Evolutionary conservation across 2,797 vertebrate species (phyloP), one percentile per base, ranked within the genome.

Genomic region (Florisuga fusca): DNA sequence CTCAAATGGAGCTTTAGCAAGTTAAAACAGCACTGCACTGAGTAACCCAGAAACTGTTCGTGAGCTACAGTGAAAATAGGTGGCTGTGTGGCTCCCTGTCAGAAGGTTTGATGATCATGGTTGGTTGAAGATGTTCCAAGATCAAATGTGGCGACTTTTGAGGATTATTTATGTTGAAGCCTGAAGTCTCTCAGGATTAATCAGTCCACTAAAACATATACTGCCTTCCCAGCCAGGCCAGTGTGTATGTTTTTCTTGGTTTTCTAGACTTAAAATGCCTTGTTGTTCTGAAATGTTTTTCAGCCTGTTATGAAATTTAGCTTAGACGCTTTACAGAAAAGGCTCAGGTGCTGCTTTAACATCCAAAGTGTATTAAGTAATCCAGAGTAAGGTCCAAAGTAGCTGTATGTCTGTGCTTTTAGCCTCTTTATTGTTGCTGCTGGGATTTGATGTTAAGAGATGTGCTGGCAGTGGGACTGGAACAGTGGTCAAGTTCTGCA

Each of bases 121-220:
- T 67, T 67, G 88, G 71, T 57, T 90, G 90, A 89, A 84, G 73
- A 84, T 75, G 31, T 58, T 92, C 46, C 76, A 78, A 38, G 43
- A 86, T 63, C 50, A 21, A n/a, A 59, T 55, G 29, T 0, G 0
- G 9, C 16, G 55, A 66, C 33, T 75, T 29, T 1, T 23, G 73
- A 92, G 48, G 82, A 41, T 87, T 78, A 87, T 90, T 87, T 95
- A 19, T 90, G 73, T 89, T 83, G 94, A 77, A 0, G 9, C 58
- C 55, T 84, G 48, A 75, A 87, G 82, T 81, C 71, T 92, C 54
- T 69, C 54, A 31, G 54, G 75, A 87, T 77, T 77, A 80, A 66
- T 92, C 74, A 89, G 33, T 92, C 54, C 58, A 34, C 19, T 38
- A n/a, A 69, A 62, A 78, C 50, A 46, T 43, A 2, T 50, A 19